Conservation (phyloP, 2,113 vertebrate genomes). For the Phalacrocorax pelagicus region DNA sequence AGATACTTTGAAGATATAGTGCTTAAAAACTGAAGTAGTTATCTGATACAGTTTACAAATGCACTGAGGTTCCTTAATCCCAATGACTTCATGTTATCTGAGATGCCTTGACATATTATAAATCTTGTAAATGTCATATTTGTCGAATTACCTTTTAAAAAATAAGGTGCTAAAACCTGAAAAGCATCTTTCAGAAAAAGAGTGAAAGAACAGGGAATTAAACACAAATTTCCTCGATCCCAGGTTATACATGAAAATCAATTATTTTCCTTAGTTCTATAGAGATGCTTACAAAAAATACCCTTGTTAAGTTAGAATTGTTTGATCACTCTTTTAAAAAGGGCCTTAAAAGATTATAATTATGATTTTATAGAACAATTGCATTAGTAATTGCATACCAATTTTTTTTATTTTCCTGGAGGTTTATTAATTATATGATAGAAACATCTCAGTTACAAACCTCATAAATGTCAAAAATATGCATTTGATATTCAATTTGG, state of each 20-base stretch:
- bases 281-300: neutral
- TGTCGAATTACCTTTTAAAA: neutral
- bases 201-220: neutral
- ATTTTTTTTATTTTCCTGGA: neutral
- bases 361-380: neutral
- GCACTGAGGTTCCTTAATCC: neutral
- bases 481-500: neutral
- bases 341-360: neutral
- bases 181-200: neutral
- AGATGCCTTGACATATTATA: neutral
- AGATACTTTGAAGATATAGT: neutral
- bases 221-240: neutral
- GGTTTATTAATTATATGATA: neutral
- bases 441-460: neutral
- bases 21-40: neutral
- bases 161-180: neutral
- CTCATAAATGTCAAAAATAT: neutral
- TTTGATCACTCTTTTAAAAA: neutral
- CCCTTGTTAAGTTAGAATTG: neutral
- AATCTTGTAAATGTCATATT: neutral
- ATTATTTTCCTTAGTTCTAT: neutral
- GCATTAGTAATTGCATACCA: neutral
- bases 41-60: neutral
- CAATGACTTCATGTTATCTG: neutral
- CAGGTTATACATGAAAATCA: neutral